Evolutionary conservation across 2,888 invertebrate species (phyloP).

Genomic region (Epiblema foenella): DNA sequence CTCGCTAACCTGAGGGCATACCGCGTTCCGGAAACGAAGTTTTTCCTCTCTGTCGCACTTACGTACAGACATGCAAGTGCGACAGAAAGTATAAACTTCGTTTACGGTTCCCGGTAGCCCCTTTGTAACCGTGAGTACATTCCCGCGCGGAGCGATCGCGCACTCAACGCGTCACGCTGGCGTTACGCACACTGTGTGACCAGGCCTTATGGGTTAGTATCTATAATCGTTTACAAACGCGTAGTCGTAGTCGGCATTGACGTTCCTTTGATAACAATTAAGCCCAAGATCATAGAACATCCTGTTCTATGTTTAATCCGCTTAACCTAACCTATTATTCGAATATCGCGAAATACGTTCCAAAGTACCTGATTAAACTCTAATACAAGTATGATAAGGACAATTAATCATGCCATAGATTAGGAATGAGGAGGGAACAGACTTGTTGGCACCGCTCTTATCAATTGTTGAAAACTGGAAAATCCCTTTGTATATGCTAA

Average conservation of each 20-base stretch:
- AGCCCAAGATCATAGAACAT: not conserved
- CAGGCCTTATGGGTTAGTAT: no score
- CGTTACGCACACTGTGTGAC: no score
- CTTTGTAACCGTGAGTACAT: no score
- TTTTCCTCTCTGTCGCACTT: no score
- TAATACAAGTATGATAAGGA: conserved; percentile 19
- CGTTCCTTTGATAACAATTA: not conserved
- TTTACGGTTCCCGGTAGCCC: no score
- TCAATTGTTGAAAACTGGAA: conserved; percentile 11
- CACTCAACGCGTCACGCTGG: no score
- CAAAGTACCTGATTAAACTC: conserved; percentile 13
- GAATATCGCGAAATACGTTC: conserved; percentile 15
- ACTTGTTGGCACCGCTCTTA: conserved; percentile 31
- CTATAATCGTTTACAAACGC: no score
- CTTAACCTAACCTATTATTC: conserved; percentile 22
- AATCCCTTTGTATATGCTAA: not conserved
- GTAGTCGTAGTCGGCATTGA: not conserved
- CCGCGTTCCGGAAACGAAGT: no score
- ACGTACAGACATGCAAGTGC: no score
- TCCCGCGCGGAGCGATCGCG: no score
- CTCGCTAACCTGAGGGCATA: no score
- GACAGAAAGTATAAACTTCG: no score
- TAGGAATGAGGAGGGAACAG: conserved; percentile 26
- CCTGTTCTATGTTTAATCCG: not conserved
- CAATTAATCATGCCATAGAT: conserved; percentile 31